Evolutionary conservation across 2,888 invertebrate genomes (phyloP).

Genomic region (Melieria picta): DNA sequence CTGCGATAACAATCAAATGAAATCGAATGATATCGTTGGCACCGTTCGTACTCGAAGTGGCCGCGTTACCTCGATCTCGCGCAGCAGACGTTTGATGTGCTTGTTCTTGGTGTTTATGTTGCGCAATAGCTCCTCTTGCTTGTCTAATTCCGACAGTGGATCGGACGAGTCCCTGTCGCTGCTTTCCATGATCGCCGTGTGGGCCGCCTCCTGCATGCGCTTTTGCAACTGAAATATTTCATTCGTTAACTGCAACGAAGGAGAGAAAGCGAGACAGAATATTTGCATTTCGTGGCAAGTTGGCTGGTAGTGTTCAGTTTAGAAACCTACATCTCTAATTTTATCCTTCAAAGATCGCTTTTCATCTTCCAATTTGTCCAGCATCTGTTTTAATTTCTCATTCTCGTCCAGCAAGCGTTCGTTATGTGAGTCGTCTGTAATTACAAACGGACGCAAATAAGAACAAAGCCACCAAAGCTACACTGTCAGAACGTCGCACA

Average conservation of each 20-base stretch:
- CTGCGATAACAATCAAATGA: conserved; percentile 40
- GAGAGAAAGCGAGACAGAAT: not conserved
- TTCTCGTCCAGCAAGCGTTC: conserved; percentile 59
- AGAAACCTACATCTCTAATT: conserved; percentile 53
- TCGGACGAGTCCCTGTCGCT: conserved; percentile 68
- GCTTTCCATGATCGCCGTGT: conserved; percentile 53
- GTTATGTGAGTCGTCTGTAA: conserved; percentile 45
- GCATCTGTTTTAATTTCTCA: conserved; percentile 59
- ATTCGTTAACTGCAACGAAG: conserved; percentile 53
- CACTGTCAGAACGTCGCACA: conserved; percentile 11
- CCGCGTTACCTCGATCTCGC: conserved; percentile 75
- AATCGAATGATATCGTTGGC: not conserved
- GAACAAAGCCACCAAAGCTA: too few relatives aligned
- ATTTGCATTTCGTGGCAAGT: not conserved
- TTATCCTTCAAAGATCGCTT: conserved; percentile 53
- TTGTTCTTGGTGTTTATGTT: conserved; percentile 74
- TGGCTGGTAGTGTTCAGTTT: not conserved
- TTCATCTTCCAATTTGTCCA: conserved; percentile 61
- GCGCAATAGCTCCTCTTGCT: conserved; percentile 68
- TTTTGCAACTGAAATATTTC: conserved; percentile 58
- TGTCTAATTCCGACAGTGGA: conserved; percentile 68
- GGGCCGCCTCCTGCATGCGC: conserved; percentile 55
- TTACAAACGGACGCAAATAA: conserved; percentile 5
- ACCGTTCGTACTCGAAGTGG: not conserved
- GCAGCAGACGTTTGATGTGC: conserved; percentile 79